Evolutionary conservation across 92 coral and sea anemone species (phyloP).

Genomic region (Phenganax stokvisi): DNA sequence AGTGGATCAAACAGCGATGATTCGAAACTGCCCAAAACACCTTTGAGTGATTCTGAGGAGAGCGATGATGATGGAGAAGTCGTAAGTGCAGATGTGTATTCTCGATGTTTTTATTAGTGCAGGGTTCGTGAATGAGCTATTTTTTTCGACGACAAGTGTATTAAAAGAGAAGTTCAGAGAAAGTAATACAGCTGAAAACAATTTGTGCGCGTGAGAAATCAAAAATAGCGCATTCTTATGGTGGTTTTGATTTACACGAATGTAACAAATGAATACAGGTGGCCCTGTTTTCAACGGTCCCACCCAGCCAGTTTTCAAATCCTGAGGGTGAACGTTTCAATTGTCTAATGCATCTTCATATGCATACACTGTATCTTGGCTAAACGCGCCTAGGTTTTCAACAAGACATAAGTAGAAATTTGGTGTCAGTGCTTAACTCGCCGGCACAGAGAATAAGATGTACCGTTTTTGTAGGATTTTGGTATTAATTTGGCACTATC

Average conservation of each 20-base stretch:
- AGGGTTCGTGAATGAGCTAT: not conserved
- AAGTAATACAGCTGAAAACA: too few species aligned
- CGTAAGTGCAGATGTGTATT: not conserved
- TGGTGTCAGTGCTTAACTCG: not conserved
- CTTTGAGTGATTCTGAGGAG: constrained; percentile 78
- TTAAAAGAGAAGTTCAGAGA: too few species aligned
- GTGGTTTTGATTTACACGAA: too few species aligned
- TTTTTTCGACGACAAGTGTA: too few species aligned
- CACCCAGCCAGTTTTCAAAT: too few species aligned
- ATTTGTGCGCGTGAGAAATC: too few species aligned
- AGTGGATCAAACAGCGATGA: constrained; percentile 65
- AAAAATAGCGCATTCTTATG: too few species aligned
- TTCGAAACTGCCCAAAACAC: constrained; percentile 55
- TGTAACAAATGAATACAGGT: too few species aligned
- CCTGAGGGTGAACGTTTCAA: too few species aligned
- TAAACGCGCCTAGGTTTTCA: not conserved
- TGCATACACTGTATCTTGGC: too few species aligned
- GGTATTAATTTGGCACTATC: constrained; percentile 89
- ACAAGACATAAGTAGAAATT: not conserved
- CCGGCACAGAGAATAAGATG: not conserved
- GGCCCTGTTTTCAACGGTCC: too few species aligned
- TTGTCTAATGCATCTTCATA: too few species aligned
- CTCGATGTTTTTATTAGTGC: not conserved
- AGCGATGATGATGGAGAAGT: constrained; percentile 94
- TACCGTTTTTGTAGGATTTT: constrained; percentile 61